These are phyloP conservation scores for Datnioides undecimradiatus DNA, from an alignment of 2,113 vertebrate species.

Conservation along the genomic window DNA sequence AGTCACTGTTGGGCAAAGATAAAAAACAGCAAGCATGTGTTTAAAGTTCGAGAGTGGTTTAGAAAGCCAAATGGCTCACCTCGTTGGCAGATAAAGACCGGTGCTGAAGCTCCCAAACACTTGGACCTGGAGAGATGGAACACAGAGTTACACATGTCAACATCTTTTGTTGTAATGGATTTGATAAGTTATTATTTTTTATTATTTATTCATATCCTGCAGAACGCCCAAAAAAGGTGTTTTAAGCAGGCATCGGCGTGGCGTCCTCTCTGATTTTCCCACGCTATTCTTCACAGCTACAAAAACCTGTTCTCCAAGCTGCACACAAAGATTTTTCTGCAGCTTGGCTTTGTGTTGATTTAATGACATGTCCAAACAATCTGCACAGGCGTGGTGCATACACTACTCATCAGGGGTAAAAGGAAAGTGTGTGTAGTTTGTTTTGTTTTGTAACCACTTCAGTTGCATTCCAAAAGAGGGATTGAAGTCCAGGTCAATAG, in stretches of 20 bases:
- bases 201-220: neutral
- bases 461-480: neutral
- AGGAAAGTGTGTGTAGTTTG: neutral
- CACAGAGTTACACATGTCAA: neutral
- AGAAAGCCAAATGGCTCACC: conserved; percentile 82
- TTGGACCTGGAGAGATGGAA: conserved; percentile 86
- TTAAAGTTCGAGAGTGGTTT: neutral
- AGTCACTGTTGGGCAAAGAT: conserved; percentile 11
- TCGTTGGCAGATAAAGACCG: conserved; percentile 95
- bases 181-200: neutral
- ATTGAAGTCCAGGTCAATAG: neutral
- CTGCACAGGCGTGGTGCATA: neutral
- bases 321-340: neutral
- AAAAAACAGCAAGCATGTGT: neutral
- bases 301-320: conserved; percentile 45
- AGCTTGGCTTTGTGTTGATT: neutral
- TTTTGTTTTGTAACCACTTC: neutral
- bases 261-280: conserved; percentile 14
- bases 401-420: neutral
- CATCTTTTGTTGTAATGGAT: neutral
- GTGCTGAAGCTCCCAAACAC: conserved; percentile 98
- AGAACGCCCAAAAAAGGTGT: neutral
- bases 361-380: conserved; percentile 27
- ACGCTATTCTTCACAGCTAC: neutral
- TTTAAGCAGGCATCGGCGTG: neutral